Base-by-base conservation (phyloP, 2,888 invertebrate species). In the Sussaba pulchella region DNA sequence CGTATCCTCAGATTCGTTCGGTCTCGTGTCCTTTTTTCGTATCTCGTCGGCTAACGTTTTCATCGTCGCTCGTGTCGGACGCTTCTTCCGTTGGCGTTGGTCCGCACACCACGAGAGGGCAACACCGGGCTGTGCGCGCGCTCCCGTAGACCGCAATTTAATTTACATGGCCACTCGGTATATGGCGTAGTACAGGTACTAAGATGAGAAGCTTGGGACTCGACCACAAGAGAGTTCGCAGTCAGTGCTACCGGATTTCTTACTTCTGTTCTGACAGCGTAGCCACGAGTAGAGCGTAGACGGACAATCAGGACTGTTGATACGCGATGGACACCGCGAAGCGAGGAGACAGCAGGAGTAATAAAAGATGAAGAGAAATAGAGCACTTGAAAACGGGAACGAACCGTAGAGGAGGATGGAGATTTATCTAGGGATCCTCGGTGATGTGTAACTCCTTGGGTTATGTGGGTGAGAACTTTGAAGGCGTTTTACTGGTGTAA, bases 11-110 rank as follows among this genome's bases (percentile, higher is more conserved):
- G 45, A 57, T 79, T 81, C 76, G 61, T 61, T 77, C 76, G 61
- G 54, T 77, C 61, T 59, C 61, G 71, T 74, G 71, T 82, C 61
- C 64, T 80, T 41, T 71, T 74, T 50, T 69, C 77, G 59, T 59
- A 43, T 67, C 61, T 74, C 77, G 31, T 31, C 79, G n/a, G n/a
- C 85, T 84, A 84, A 88, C 85, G 80, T 86, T 88, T 87, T 87
- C 87, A 87, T 88, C 83, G 75, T 83, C 82, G 61, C 66, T 66
- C 64, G 69, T 66, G 78, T 73, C 45, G 54, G 77, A 76, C 54
- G 77, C 71, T 39, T 19, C 61, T 21, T 19, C 41, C 52, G 71
- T 81, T 78, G 63, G 73, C 61, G 43, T 41, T 43, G 73, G 47
- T 31, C 6, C 31, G 50, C 39, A 71, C 67, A 80, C 79, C 59